Percentiles rank a stretch among this genome's conserved stretches.
Evolutionary conservation across 30 jellyfish, hydroid and myxozoan genomes (phyloP).

Genomic region (Turritopsis dohrnii): DNA sequence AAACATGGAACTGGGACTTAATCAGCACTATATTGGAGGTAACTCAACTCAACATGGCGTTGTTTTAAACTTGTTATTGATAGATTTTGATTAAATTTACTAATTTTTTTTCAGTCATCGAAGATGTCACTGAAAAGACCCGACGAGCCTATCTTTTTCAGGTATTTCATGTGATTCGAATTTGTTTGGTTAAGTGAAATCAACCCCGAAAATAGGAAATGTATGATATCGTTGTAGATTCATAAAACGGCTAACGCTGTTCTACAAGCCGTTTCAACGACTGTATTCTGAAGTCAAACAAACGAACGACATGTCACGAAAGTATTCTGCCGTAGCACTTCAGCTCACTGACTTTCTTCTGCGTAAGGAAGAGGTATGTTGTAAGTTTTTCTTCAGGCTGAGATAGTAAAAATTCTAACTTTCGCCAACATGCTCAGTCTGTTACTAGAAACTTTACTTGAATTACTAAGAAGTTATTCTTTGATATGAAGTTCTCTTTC

Average conservation of each 20-base stretch:
- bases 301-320: constrained; percentile 37
- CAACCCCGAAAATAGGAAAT: background rate
- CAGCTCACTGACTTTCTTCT: constrained; percentile 78
- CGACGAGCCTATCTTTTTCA: constrained; percentile 69
- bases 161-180: constrained; percentile 1
- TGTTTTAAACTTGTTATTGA: no score
- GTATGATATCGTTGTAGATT: constrained; percentile 33
- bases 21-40: constrained; percentile 87
- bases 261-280: constrained; percentile 76
- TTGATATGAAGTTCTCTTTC: no score
- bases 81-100: background rate
- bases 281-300: constrained; percentile 56
- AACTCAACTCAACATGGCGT: no score
- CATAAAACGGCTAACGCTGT: constrained; percentile 52
- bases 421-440: no score
- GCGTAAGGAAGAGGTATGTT: constrained; percentile 68
- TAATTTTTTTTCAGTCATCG: constrained; percentile 51
- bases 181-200: background rate
- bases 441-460: no score
- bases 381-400: no score
- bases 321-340: constrained; percentile 63
- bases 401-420: no score
- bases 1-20: constrained; percentile 87
- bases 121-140: constrained; percentile 73
- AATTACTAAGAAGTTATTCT: no score